Evolutionary conservation across 1,140 invertebrate genomes (phyloP).

Genomic region (Cyclina sinensis): DNA sequence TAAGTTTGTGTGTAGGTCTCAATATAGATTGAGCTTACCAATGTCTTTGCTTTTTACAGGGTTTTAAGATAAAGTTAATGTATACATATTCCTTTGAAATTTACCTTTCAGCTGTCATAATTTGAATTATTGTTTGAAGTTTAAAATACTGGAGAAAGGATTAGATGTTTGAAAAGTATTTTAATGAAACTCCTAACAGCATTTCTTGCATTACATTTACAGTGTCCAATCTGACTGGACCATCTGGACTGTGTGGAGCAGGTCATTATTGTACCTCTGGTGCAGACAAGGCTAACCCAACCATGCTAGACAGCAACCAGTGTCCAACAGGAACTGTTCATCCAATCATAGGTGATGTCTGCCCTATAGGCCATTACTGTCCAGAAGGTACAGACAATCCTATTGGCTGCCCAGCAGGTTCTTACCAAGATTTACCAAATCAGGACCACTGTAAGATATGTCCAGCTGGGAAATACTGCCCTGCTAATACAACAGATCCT

Average conservation of each 20-base stretch:
- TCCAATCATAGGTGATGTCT: conserved; percentile 83
- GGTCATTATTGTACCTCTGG: conserved; percentile 84
- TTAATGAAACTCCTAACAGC: no score
- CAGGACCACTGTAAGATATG: conserved; percentile 81
- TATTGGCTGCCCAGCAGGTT: conserved; percentile 83
- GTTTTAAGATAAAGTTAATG: no score
- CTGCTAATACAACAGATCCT: conserved; percentile 82
- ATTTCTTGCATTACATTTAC: conserved; percentile 19
- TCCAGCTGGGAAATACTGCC: conserved; percentile 83
- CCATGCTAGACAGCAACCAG: conserved; percentile 81
- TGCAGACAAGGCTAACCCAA: conserved; percentile 78
- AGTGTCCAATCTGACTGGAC: conserved; percentile 81
- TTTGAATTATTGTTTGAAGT: no score
- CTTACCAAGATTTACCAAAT: conserved; percentile 82
- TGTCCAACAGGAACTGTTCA: conserved; percentile 82
- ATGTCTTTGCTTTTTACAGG: no score
- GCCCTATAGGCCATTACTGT: conserved; percentile 84
- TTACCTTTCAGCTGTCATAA: no score
- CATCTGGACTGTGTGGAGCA: conserved; percentile 78
- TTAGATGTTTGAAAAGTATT: no score
- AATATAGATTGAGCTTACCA: no score
- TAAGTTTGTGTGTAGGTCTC: conserved; percentile 47
- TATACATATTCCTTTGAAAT: no score
- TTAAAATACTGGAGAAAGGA: no score
- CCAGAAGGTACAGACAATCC: conserved; percentile 81